Evolutionary conservation across 1,140 invertebrate species (phyloP).

Genomic region (Brachystomella parvula): DNA sequence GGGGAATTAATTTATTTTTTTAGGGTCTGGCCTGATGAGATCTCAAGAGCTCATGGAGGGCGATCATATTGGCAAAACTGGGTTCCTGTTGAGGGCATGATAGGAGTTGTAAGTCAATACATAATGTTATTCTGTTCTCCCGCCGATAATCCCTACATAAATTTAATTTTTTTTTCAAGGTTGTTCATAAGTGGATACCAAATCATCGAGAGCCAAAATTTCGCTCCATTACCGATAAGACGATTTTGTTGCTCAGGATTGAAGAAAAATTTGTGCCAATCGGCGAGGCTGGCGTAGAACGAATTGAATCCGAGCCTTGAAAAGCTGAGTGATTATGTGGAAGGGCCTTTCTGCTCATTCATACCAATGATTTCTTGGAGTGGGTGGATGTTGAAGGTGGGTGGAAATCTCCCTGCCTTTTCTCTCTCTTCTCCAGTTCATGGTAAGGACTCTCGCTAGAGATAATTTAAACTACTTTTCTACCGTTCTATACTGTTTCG

Average conservation of each 20-base stretch:
- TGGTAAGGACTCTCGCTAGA: too few species aligned
- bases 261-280: slow-evolving; percentile 89
- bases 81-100: slow-evolving; percentile 82
- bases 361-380: too few species aligned
- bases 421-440: too few species aligned
- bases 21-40: slow-evolving; percentile 79
- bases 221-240: slow-evolving; percentile 80
- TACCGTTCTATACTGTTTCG: background rate
- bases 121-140: background rate
- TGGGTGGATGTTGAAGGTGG: too few species aligned
- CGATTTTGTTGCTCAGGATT: slow-evolving; percentile 82
- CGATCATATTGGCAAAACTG: slow-evolving; percentile 79
- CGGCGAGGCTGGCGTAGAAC: slow-evolving; percentile 67
- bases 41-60: slow-evolving; percentile 73
- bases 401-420: too few species aligned
- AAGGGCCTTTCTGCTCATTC: too few species aligned
- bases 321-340: background rate
- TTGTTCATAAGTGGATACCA: slow-evolving; percentile 85
- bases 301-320: slow-evolving; percentile 14
- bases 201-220: slow-evolving; percentile 74
- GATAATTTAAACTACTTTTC: background rate
- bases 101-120: slow-evolving; percentile 59
- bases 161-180: slow-evolving; percentile 42
- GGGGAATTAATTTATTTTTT: background rate
- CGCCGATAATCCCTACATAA: background rate